A percentile compares a stretch with the other conserved stretches of the same genome.
Evolutionary conservation across 2,797 vertebrate species (phyloP).

Genomic region (Nothura maculosa): DNA sequence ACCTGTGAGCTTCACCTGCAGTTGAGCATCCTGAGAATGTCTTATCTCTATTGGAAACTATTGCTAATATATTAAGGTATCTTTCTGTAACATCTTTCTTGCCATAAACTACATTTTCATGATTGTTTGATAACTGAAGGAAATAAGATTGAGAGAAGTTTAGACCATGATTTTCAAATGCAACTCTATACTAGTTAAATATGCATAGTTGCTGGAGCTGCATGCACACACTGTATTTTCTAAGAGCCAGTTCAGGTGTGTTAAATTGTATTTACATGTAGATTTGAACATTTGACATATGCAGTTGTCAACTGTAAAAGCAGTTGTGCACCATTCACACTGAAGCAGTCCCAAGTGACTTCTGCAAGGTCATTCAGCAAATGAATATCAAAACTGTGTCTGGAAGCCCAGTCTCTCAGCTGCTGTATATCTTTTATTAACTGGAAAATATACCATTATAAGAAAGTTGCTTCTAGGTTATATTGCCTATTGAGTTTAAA

Average conservation of each 20-base stretch:
- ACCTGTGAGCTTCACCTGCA: neutral
- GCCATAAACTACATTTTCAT: neutral
- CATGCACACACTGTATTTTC: neutral
- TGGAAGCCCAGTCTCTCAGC: neutral
- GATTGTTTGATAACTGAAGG: neutral
- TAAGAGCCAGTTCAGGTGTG: rapidly evolving
- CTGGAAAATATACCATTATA: neutral
- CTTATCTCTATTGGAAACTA: neutral
- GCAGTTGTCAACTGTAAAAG: neutral
- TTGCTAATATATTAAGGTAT: neutral
- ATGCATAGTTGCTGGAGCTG: neutral
- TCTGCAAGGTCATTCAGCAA: conserved; percentile 18
- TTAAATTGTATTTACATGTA: neutral
- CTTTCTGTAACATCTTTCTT: neutral
- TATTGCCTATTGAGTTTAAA: conserved; percentile 19
- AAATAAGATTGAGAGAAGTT: neutral
- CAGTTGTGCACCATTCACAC: neutral
- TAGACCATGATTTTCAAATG: neutral
- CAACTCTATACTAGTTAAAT: neutral
- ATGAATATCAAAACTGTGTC: neutral
- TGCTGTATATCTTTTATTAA: conserved; percentile 4
- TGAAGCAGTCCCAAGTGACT: neutral
- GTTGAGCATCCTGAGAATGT: neutral
- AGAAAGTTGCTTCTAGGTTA: neutral
- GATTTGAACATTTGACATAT: neutral